These are phyloP conservation scores for Lipotes vexillifer DNA, from an alignment of 2,113 vertebrate genomes.

Conservation along the genomic window DNA sequence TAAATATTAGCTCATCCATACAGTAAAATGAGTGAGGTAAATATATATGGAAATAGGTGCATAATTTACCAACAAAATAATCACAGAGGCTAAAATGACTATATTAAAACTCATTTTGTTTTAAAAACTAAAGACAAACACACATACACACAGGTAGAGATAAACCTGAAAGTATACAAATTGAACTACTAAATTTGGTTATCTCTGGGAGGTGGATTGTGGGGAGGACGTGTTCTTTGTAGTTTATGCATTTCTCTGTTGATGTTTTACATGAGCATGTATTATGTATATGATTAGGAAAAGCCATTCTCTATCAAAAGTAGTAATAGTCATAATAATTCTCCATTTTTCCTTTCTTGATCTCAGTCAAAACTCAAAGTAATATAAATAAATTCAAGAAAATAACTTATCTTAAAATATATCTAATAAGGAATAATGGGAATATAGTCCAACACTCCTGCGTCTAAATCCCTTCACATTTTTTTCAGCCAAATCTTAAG, in stretches of 20 bases:
- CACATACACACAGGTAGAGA: background rate
- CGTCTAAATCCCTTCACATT: background rate
- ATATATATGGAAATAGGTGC: background rate
- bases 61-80: slow-evolving; percentile 26
- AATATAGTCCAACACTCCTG: background rate
- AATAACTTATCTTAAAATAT: slow-evolving; percentile 2
- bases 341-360: background rate
- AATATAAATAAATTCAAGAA: background rate
- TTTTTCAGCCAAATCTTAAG: background rate
- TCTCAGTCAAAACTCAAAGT: background rate
- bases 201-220: background rate
- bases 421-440: background rate
- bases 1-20: background rate
- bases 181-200: background rate
- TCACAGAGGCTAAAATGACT: background rate
- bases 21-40: background rate
- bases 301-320: background rate
- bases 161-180: background rate
- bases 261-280: background rate
- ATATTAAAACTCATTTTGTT: background rate
- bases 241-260: background rate
- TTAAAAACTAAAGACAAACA: background rate
- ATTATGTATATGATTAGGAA: background rate
- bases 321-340: background rate
- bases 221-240: background rate